Percentiles rank a stretch among this genome's conserved stretches.
phyloP scores from a whole-genome alignment of 2,888 invertebrate genomes.

The Lissonota sp. region DNA sequence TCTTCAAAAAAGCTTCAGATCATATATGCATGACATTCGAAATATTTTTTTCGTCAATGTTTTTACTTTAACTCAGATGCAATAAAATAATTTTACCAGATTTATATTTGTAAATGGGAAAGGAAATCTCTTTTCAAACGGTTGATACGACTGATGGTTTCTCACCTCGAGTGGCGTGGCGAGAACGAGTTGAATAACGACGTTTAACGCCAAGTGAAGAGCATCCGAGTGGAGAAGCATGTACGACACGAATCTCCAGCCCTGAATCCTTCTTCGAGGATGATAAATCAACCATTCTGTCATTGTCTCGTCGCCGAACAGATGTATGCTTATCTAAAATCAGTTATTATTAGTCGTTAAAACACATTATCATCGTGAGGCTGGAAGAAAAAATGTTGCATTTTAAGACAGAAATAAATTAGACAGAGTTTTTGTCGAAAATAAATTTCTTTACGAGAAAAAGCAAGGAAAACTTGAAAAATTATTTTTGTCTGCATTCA shows the following conservation, averaged over 20 bases:
- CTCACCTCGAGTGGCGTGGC: conserved; percentile 82
- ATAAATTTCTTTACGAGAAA: too few relatives aligned
- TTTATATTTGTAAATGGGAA: too few relatives aligned
- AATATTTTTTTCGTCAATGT: too few relatives aligned
- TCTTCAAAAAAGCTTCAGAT: too few relatives aligned
- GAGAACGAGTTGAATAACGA: conserved; percentile 87
- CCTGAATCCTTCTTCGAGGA: conserved; percentile 87
- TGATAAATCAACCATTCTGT: conserved; percentile 86
- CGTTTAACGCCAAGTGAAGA: conserved; percentile 91
- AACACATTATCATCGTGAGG: background rate
- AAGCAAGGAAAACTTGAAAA: too few relatives aligned
- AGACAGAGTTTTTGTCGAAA: too few relatives aligned
- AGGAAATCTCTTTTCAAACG: too few relatives aligned
- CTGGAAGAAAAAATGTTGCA: conserved; percentile 1
- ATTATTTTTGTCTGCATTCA: too few relatives aligned
- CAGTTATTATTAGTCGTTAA: background rate
- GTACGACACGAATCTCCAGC: conserved; percentile 93
- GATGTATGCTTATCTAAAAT: conserved; percentile 80
- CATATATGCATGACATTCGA: too few relatives aligned
- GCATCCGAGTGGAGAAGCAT: conserved; percentile 92
- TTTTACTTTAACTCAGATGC: too few relatives aligned
- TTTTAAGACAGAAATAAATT: too few relatives aligned
- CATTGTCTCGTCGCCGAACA: conserved; percentile 78
- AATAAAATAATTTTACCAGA: too few relatives aligned
- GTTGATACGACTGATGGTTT: background rate